Conservation (phyloP, 2,113 vertebrate species). For the Phodopus roborovskii region DNA sequence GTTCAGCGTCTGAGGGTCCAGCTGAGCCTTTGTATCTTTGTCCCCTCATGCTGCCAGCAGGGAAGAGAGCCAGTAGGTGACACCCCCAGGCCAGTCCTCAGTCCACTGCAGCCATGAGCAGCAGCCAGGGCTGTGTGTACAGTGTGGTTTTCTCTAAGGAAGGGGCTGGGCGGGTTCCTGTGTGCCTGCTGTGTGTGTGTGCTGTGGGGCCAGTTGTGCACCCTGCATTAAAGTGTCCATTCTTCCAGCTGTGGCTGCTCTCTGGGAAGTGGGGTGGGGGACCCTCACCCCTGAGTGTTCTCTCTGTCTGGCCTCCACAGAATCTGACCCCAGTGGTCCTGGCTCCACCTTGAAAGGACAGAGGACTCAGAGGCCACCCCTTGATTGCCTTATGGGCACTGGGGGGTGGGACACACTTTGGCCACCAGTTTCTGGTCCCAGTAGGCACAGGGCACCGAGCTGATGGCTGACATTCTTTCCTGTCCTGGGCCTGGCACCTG, state of each 20-base stretch:
- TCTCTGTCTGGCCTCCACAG: conserved; percentile 69
- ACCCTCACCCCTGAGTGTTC: background rate
- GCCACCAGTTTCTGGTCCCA: background rate
- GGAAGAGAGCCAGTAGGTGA: conserved; percentile 89
- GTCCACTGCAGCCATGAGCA: background rate
- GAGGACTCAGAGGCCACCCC: conserved; percentile 44
- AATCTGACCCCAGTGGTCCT: conserved; percentile 59
- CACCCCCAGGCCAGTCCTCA: background rate
- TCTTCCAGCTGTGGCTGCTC: background rate
- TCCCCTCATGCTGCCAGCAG: conserved; percentile 86
- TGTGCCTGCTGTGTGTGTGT: conserved; percentile 28
- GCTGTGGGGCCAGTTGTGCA: background rate
- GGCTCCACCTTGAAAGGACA: conserved; percentile 43
- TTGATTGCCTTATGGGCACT: background rate
- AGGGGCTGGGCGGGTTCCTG: background rate
- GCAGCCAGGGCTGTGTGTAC: conserved; percentile 22
- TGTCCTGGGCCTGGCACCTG: conserved; percentile 29
- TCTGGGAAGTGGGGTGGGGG: background rate
- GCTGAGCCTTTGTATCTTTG: conserved; percentile 68
- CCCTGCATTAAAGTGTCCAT: background rate
- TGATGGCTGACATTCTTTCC: background rate
- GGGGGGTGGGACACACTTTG: conserved; percentile 33
- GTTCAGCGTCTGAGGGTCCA: background rate
- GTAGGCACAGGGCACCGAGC: background rate
- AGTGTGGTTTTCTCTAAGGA: conserved; percentile 46